These are phyloP conservation scores for Thymelicus lineola DNA, from an alignment of 2,888 invertebrate genomes.

Conservation along the genomic window DNA sequence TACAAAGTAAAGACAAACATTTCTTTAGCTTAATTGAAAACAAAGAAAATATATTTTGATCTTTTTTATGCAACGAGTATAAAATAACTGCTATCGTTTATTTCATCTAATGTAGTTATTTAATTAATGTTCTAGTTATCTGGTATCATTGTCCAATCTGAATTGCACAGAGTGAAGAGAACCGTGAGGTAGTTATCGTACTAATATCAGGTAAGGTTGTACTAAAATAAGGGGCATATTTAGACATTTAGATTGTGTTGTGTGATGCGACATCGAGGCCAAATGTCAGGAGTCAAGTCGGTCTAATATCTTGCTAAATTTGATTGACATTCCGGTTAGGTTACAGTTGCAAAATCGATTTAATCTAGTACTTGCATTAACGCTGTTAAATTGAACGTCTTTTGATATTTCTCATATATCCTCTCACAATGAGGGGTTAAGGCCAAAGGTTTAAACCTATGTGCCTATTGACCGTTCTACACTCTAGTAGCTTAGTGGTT, in stretches of 20 bases:
- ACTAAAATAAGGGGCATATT: slow-evolving; percentile 12
- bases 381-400: slow-evolving; percentile 30
- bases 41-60: no score
- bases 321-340: slow-evolving; percentile 36
- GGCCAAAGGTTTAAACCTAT: slow-evolving; percentile 5
- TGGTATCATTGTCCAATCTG: no score
- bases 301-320: slow-evolving; percentile 30
- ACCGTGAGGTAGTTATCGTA: no score
- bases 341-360: slow-evolving; percentile 28
- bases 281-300: slow-evolving; percentile 23
- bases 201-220: neutral
- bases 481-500: no score
- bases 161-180: no score
- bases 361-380: slow-evolving; percentile 26
- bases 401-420: slow-evolving; percentile 13
- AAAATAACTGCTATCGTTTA: no score
- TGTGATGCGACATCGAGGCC: slow-evolving; percentile 20
- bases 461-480: no score
- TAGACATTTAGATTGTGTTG: slow-evolving; percentile 17
- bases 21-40: no score
- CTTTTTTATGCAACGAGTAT: no score
- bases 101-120: no score
- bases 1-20: no score
- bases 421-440: slow-evolving; percentile 4
- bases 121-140: no score